Evolutionary conservation across 2,797 vertebrate species (phyloP).

Genomic region (Intellagama lesueurii): DNA sequence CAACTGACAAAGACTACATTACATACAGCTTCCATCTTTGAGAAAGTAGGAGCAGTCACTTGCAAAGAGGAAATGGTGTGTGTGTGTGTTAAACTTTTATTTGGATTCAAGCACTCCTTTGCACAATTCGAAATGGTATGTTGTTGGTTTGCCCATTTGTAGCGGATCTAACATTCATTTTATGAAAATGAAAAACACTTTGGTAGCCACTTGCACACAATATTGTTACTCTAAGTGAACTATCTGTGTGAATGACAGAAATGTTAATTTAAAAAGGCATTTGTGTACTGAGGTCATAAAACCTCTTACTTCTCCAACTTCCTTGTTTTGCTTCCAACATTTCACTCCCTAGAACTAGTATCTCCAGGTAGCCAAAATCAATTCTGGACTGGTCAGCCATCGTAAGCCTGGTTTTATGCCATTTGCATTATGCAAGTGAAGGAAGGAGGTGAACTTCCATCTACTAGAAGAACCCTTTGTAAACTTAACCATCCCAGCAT

Average conservation of each 20-base stretch:
- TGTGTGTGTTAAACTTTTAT: slow-evolving; percentile 46
- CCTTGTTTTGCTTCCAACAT: slow-evolving; percentile 40
- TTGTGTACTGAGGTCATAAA: slow-evolving; percentile 63
- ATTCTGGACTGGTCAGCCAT: neutral
- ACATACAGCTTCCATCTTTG: slow-evolving; percentile 55
- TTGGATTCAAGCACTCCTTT: slow-evolving; percentile 67
- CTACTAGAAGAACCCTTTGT: neutral
- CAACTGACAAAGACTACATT: slow-evolving; percentile 72
- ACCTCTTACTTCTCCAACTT: slow-evolving; percentile 37
- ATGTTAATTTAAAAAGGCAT: slow-evolving; percentile 43
- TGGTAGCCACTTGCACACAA: slow-evolving; percentile 52
- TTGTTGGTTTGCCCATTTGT: slow-evolving; percentile 43
- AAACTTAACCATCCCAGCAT: slow-evolving; percentile 14
- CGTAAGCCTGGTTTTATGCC: neutral
- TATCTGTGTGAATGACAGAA: slow-evolving; percentile 64
- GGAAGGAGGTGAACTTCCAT: neutral
- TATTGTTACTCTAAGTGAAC: slow-evolving; percentile 74
- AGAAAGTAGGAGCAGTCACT: slow-evolving; percentile 72
- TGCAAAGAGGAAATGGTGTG: slow-evolving; percentile 32
- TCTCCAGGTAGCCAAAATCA: neutral
- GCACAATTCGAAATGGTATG: slow-evolving; percentile 50
- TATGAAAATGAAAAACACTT: slow-evolving; percentile 54
- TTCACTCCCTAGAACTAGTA: slow-evolving; percentile 12
- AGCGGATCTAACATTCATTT: slow-evolving; percentile 48
- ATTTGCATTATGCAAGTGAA: neutral